phyloP scores from a whole-genome alignment of 2,888 invertebrate genomes.

The Eledone cirrhosa region DNA sequence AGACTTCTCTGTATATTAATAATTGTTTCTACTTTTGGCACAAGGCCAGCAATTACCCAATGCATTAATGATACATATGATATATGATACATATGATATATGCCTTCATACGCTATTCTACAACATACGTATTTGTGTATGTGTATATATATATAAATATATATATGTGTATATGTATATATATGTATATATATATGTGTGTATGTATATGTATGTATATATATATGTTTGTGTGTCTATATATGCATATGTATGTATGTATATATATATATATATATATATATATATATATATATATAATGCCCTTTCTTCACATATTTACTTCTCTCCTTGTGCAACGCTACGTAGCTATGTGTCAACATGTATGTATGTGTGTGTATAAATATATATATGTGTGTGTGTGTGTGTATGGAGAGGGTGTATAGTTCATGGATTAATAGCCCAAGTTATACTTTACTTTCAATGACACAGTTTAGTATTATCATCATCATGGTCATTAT shows the following conservation, averaged over 20 bases:
- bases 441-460: too few species aligned
- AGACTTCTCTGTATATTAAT: too few species aligned
- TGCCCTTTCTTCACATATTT: neutral
- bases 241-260: neutral
- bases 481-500: too few species aligned
- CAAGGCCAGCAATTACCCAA: too few species aligned
- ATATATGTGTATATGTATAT: neutral
- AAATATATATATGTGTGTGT: neutral
- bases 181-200: neutral
- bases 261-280: conserved; percentile 2
- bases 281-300: neutral
- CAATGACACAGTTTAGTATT: too few species aligned
- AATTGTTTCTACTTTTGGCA: too few species aligned
- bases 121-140: neutral
- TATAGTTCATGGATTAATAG: too few species aligned
- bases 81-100: too few species aligned
- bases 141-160: neutral
- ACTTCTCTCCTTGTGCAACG: neutral
- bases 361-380: neutral
- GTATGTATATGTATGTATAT: neutral
- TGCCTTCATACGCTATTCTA: neutral
- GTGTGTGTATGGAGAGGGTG: neutral
- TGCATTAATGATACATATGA: too few species aligned
- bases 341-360: neutral
- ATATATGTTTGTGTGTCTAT: neutral